phyloP scores from a whole-genome alignment of 1,140 invertebrate species.

The Zaprionus tsacasi region DNA sequence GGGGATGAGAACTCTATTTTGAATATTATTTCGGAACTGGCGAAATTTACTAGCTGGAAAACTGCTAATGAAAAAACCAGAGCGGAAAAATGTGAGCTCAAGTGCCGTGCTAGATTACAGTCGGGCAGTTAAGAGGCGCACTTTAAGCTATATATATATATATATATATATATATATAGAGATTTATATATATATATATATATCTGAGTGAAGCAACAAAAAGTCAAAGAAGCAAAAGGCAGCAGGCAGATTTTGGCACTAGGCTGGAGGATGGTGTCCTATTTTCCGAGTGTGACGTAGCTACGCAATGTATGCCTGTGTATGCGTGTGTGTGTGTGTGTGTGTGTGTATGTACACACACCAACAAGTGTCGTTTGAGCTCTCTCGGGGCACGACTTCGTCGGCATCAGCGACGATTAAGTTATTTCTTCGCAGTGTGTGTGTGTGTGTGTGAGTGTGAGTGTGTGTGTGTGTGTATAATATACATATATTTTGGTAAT shows the following conservation, averaged over 20 bases:
- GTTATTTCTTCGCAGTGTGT: neutral
- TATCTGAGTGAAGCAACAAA: neutral
- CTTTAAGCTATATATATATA: slow-evolving; percentile 3
- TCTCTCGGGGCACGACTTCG: slow-evolving; percentile 5
- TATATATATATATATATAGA: neutral
- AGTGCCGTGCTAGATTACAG: neutral
- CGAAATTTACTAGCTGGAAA: neutral
- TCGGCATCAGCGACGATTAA: neutral
- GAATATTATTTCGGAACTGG: neutral
- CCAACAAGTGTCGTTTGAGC: slow-evolving; percentile 69
- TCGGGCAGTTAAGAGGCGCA: slow-evolving; percentile 6
- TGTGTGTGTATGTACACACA: slow-evolving; percentile 51
- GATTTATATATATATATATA: neutral
- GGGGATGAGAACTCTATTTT: neutral
- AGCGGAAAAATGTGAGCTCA: neutral
- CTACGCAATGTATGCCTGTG: slow-evolving; percentile 26
- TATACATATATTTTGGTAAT: neutral
- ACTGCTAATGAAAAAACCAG: no score
- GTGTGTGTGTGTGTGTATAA: neutral
- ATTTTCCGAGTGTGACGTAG: slow-evolving; percentile 71
- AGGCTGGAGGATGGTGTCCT: slow-evolving; percentile 66
- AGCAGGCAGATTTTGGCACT: slow-evolving; percentile 59
- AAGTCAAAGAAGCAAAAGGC: slow-evolving; percentile 30
- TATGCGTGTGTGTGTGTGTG: slow-evolving; percentile 1
- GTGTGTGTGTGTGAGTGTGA: neutral